A percentile compares a stretch with the other conserved stretches of the same genome.
phyloP scores from a whole-genome alignment of 2,888 invertebrate genomes.

The Noctua janthe region DNA sequence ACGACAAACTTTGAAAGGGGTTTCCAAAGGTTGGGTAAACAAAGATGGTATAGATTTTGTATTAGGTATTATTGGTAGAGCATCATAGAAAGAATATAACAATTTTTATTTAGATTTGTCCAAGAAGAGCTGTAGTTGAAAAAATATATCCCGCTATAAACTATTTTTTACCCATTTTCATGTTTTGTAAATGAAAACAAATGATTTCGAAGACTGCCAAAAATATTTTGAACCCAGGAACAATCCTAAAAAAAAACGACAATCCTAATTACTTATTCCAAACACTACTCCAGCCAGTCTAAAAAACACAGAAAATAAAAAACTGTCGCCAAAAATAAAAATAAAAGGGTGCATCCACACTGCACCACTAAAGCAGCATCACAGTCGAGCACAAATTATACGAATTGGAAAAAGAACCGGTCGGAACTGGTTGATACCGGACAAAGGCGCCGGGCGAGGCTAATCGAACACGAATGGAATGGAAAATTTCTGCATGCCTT shows the following conservation, averaged over 20 bases:
- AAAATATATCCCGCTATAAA: background rate
- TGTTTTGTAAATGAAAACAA: conserved; percentile 2
- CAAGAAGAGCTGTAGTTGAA: background rate
- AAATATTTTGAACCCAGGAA: background rate
- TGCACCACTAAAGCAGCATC: conserved; percentile 63
- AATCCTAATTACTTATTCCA: conserved; percentile 36
- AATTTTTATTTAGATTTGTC: background rate
- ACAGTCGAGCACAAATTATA: conserved; percentile 67
- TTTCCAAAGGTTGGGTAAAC: conserved; percentile 24
- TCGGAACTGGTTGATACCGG: conserved; percentile 65
- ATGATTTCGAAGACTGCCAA: background rate
- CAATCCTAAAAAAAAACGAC: background rate
- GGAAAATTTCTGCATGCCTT: conserved; percentile 74
- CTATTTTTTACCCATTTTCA: too few relatives aligned
- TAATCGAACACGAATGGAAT: conserved; percentile 79
- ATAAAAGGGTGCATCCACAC: conserved; percentile 49
- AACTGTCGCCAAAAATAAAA: conserved; percentile 32
- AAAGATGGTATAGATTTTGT: conserved; percentile 10
- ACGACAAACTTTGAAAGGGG: conserved; percentile 19
- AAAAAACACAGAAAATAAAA: conserved; percentile 24
- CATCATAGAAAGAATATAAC: background rate
- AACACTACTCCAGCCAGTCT: conserved; percentile 35
- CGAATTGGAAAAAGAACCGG: conserved; percentile 65
- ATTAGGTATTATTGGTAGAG: background rate
- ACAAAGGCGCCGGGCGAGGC: conserved; percentile 73